Percentiles rank a stretch among this genome's conserved stretches.
Conservation (phyloP, 2,888 invertebrate genomes). For the Drosophila meridionalis region DNA sequence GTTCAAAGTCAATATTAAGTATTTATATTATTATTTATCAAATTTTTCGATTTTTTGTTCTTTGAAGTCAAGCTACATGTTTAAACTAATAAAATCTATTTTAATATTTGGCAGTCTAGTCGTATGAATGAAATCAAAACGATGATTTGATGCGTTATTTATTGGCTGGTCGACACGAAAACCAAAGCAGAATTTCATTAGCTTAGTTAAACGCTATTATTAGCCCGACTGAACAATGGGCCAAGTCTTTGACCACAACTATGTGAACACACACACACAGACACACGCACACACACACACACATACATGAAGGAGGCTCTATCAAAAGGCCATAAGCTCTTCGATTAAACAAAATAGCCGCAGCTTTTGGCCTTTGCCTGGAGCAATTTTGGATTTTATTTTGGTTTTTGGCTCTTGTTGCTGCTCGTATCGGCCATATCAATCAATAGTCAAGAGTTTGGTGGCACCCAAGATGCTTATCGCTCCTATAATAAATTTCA, state of each 20-base stretch:
- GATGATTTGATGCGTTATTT: constrained; percentile 14
- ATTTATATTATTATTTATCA: too few species aligned
- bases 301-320: constrained; percentile 27
- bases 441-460: constrained; percentile 65
- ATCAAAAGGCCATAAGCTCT: constrained; percentile 64
- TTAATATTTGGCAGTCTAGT: not conserved
- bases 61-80: not conserved
- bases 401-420: constrained; percentile 6
- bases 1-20: not conserved
- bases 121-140: constrained; percentile 36
- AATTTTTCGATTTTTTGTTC: not conserved
- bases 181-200: constrained; percentile 62
- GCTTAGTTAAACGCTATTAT: constrained; percentile 72
- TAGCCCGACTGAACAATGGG: constrained; percentile 50
- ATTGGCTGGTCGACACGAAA: constrained; percentile 12
- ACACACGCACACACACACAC: not conserved
- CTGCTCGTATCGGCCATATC: constrained; percentile 58
- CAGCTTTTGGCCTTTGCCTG: constrained; percentile 43
- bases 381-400: constrained; percentile 35
- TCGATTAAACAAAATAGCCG: constrained; percentile 59
- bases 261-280: constrained; percentile 3
- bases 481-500: constrained; percentile 74
- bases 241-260: constrained; percentile 43
- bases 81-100: not conserved
- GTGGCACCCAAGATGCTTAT: constrained; percentile 67